phyloP scores from a whole-genome alignment of 2,797 vertebrate genomes.

The Tarsius wallacei region DNA sequence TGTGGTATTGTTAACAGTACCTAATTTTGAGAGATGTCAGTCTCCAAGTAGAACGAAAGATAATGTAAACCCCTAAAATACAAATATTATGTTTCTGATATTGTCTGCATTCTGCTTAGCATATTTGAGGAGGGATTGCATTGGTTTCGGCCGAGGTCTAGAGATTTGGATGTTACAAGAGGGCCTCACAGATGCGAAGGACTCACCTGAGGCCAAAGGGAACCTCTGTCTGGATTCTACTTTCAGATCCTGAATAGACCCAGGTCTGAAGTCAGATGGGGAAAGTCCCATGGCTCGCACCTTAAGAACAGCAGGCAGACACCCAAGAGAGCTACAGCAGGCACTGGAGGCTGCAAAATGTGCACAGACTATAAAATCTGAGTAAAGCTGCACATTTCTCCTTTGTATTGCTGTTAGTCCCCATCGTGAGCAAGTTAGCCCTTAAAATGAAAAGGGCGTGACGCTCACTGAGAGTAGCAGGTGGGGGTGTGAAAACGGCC shows the following conservation, averaged over 20 bases:
- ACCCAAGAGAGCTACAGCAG: background rate
- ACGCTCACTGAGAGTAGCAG: background rate
- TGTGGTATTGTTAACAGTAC: background rate
- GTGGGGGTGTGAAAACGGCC: background rate
- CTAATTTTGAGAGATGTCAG: slow-evolving; percentile 45
- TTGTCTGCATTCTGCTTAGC: background rate
- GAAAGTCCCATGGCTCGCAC: background rate
- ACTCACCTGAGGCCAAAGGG: background rate
- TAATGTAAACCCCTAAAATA: slow-evolving; percentile 44
- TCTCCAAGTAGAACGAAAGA: slow-evolving; percentile 29
- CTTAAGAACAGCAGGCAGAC: background rate
- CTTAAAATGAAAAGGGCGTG: background rate
- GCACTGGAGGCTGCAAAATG: background rate
- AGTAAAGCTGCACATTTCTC: background rate
- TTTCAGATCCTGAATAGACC: background rate
- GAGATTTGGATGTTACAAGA: background rate
- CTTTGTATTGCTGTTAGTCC: background rate
- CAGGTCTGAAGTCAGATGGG: background rate
- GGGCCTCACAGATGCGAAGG: background rate
- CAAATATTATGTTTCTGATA: background rate
- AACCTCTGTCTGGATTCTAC: background rate
- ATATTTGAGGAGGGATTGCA: background rate
- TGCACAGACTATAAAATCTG: background rate
- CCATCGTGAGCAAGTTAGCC: background rate
- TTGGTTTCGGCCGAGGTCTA: background rate